A percentile compares a stretch with the other conserved stretches of the same genome.
These are phyloP conservation scores for Hypomesus transpacificus DNA, from an alignment of 2,113 vertebrate species.

Conservation along the genomic window DNA sequence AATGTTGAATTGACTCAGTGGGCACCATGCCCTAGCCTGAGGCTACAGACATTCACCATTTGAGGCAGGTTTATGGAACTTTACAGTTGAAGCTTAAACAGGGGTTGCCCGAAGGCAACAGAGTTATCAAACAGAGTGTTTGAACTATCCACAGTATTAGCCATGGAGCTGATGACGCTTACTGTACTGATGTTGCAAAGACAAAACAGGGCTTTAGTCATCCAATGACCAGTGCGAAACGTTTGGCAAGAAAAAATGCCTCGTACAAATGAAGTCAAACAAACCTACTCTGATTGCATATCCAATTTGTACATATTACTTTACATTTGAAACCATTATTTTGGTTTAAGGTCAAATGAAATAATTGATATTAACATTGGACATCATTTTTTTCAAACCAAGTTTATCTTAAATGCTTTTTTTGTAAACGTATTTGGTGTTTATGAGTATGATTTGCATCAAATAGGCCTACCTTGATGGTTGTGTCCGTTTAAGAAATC, in stretches of 20 bases:
- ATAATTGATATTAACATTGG: too few relatives aligned
- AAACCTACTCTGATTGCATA: too few relatives aligned
- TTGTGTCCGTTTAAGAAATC: background rate
- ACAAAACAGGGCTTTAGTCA: background rate
- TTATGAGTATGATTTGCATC: too few relatives aligned
- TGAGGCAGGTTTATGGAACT: background rate
- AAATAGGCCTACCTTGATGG: too few relatives aligned
- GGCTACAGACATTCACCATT: constrained; percentile 2
- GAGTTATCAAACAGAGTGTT: background rate
- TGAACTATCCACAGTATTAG: background rate
- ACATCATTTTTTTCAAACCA: too few relatives aligned
- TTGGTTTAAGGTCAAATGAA: too few relatives aligned
- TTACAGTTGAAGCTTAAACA: background rate
- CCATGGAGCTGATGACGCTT: background rate
- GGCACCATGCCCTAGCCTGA: background rate
- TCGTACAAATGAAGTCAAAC: too few relatives aligned
- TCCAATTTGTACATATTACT: too few relatives aligned
- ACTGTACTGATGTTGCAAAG: background rate
- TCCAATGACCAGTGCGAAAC: background rate
- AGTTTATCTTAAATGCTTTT: too few relatives aligned
- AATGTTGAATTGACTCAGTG: background rate
- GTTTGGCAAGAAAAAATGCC: too few relatives aligned
- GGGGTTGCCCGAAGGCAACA: background rate
- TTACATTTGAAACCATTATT: too few relatives aligned
- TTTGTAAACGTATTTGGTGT: too few relatives aligned